Percentiles rank a stretch among this genome's conserved stretches.
Evolutionary conservation across 2,113 vertebrate genomes (phyloP).

Genomic region (Piliocolobus tephrosceles): DNA sequence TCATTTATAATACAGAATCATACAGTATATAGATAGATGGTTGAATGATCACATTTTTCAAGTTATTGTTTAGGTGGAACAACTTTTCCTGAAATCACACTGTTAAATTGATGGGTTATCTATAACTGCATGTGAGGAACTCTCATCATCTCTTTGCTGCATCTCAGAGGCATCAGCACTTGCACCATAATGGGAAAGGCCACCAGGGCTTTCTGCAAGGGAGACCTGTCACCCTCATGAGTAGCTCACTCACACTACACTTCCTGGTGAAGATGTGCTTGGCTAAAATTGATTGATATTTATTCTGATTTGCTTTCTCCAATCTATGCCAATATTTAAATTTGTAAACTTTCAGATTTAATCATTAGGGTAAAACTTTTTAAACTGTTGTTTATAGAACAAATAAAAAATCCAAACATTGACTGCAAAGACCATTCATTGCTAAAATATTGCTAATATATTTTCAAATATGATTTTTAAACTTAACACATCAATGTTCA

Average conservation of each 20-base stretch:
- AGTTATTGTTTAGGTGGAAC: not conserved
- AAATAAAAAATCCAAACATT: not conserved
- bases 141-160: not conserved
- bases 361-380: too few relatives aligned
- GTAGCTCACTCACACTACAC: not conserved
- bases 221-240: not conserved
- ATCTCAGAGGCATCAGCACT: not conserved
- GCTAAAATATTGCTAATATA: not conserved
- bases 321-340: not conserved
- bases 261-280: not conserved
- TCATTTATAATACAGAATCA: too few relatives aligned
- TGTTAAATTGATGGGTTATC: not conserved
- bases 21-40: too few relatives aligned
- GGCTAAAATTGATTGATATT: too few relatives aligned
- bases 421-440: accelerated
- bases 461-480: not conserved
- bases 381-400: not conserved
- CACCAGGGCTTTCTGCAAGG: not conserved
- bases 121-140: not conserved
- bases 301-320: not conserved
- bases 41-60: not conserved
- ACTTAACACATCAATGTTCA: not conserved
- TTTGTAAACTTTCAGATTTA: not conserved
- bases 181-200: not conserved
- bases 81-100: not conserved